Evolutionary conservation across 2,113 vertebrate species (phyloP).

Genomic region (Alaudala cheleensis): DNA sequence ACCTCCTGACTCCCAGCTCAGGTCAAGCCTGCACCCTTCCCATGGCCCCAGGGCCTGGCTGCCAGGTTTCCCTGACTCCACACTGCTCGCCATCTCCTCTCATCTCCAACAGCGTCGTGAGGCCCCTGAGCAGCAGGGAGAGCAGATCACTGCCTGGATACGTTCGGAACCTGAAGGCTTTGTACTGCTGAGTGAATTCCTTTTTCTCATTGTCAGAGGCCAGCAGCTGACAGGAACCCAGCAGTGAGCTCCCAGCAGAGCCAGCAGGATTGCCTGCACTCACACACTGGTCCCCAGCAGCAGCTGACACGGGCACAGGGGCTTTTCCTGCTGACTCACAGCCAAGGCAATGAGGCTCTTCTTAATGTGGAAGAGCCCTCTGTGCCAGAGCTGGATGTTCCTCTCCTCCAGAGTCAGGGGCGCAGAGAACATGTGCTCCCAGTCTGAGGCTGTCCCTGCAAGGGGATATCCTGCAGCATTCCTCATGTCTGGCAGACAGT

Average conservation of each 20-base stretch:
- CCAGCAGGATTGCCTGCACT: fast-evolving
- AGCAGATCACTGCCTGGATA: neutral
- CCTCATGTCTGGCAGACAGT: neutral
- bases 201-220: neutral
- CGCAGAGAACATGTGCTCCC: fast-evolving
- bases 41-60: neutral
- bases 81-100: fast-evolving
- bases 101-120: fast-evolving
- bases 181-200: neutral
- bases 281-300: neutral
- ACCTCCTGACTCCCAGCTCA: too few relatives aligned
- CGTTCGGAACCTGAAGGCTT: neutral
- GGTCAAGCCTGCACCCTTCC: neutral
- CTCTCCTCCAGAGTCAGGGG: neutral
- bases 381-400: neutral
- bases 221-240: neutral
- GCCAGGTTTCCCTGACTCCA: too few relatives aligned
- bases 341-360: neutral
- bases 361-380: neutral
- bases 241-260: neutral
- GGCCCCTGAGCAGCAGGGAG: neutral
- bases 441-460: neutral
- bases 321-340: neutral
- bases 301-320: fast-evolving
- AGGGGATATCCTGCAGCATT: neutral